Percentiles rank a stretch among this genome's conserved stretches.
These are phyloP conservation scores for Cottus gobio DNA, from an alignment of 2,113 vertebrate species.

Conservation along the genomic window DNA sequence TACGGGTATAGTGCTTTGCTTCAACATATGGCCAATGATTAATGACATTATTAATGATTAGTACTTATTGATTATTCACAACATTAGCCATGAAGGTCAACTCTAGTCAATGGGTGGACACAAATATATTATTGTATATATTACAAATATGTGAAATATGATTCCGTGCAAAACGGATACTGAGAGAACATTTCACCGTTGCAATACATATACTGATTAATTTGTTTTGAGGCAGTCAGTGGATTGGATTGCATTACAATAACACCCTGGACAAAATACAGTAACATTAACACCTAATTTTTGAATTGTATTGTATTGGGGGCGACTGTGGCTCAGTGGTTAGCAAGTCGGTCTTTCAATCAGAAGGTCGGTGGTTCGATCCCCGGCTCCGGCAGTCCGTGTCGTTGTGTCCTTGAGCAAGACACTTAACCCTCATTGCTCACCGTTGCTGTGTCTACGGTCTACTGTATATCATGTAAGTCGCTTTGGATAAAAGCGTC, in stretches of 20 bases:
- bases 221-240: background rate
- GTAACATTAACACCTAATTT: slow-evolving; percentile 9
- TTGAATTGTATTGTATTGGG: background rate
- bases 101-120: background rate
- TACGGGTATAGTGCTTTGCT: background rate
- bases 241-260: background rate
- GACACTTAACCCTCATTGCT: too few species aligned
- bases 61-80: background rate
- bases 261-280: slow-evolving; percentile 6
- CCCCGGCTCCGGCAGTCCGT: too few species aligned
- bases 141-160: slow-evolving; percentile 1
- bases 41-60: too few species aligned
- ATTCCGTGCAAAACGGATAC: background rate
- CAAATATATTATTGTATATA: too few species aligned
- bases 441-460: too few species aligned
- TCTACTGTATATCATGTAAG: too few species aligned
- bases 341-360: too few species aligned
- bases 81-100: background rate
- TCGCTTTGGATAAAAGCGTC: too few species aligned
- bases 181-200: background rate
- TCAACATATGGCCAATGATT: background rate
- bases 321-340: too few species aligned
- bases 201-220: background rate
- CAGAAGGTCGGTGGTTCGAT: too few species aligned
- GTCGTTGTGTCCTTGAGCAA: too few species aligned